These are phyloP conservation scores for Oreohelix idahoensis DNA, from an alignment of 1,140 invertebrate species.

Conservation along the genomic window DNA sequence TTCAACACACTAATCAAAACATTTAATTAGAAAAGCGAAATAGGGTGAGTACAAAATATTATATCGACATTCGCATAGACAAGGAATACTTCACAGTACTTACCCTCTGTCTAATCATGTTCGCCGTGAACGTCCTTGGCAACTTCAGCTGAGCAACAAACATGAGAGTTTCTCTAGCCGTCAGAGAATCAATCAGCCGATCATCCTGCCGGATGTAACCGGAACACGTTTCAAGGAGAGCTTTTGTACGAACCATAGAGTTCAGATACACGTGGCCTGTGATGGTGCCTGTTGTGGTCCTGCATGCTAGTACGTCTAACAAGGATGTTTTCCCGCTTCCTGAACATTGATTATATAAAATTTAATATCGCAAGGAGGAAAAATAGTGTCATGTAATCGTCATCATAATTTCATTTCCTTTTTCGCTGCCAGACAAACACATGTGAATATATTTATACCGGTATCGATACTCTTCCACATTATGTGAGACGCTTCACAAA, in stretches of 20 bases:
- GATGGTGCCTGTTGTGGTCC: slow-evolving; percentile 51
- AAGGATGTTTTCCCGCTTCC: slow-evolving; percentile 68
- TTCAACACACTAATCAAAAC: too few species aligned
- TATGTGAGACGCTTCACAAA: too few species aligned
- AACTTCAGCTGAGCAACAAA: slow-evolving; percentile 68
- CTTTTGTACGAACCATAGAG: slow-evolving; percentile 51
- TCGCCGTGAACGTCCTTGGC: slow-evolving; percentile 52
- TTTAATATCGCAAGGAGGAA: too few species aligned
- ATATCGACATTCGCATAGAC: too few species aligned
- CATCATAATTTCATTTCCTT: too few species aligned
- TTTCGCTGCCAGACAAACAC: too few species aligned
- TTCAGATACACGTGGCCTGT: slow-evolving; percentile 61
- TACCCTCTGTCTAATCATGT: slow-evolving; percentile 56
- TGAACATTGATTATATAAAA: slow-evolving; percentile 33
- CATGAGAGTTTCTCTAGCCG: slow-evolving; percentile 66
- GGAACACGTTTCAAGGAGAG: slow-evolving; percentile 56
- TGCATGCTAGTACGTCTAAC: slow-evolving; percentile 61
- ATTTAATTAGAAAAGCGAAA: too few species aligned
- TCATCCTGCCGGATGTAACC: slow-evolving; percentile 68
- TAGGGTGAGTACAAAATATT: too few species aligned
- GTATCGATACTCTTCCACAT: too few species aligned
- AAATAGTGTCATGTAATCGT: too few species aligned
- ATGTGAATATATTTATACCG: too few species aligned
- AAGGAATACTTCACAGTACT: too few species aligned
- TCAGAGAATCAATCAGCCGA: slow-evolving; percentile 58